Conservation (phyloP, 1,140 invertebrate species). For the Papilio glaucus region DNA sequence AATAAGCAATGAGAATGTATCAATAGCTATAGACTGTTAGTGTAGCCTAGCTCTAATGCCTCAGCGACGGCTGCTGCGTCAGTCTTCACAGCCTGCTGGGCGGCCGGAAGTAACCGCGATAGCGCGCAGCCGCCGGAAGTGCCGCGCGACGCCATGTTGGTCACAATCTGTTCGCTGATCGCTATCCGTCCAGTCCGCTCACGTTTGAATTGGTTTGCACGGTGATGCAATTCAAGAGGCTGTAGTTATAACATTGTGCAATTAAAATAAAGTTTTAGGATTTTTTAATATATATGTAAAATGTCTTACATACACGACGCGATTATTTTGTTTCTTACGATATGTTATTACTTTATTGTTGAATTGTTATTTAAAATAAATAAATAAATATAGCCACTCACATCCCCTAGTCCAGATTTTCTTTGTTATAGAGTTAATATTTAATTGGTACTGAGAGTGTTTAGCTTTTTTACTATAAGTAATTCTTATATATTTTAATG, state of each 20-base stretch:
- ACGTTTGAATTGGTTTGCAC: constrained; percentile 21
- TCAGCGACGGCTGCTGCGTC: neutral
- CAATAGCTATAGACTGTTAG: neutral
- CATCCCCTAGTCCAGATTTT: too few species aligned
- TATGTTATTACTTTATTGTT: too few species aligned
- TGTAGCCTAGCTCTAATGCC: neutral
- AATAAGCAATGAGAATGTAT: neutral
- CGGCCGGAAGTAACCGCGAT: constrained; percentile 20
- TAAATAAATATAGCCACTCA: too few species aligned
- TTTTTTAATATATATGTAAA: too few species aligned
- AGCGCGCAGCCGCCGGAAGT: constrained; percentile 19
- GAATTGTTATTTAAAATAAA: too few species aligned
- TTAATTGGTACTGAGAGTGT: too few species aligned
- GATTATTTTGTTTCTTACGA: too few species aligned
- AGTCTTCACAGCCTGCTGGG: neutral
- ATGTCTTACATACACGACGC: too few species aligned
- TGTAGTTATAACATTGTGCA: neutral
- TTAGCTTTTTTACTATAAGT: too few species aligned
- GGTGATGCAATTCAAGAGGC: neutral
- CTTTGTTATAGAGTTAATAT: too few species aligned
- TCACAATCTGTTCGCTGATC: constrained; percentile 15
- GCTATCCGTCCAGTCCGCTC: constrained; percentile 1
- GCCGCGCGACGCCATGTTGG: constrained; percentile 15
- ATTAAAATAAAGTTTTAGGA: too few species aligned
- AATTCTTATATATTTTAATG: too few species aligned